Evolutionary conservation across 2,888 invertebrate species (phyloP), one percentile per base, ranked within the genome.

Genomic region (Drepana falcataria): DNA sequence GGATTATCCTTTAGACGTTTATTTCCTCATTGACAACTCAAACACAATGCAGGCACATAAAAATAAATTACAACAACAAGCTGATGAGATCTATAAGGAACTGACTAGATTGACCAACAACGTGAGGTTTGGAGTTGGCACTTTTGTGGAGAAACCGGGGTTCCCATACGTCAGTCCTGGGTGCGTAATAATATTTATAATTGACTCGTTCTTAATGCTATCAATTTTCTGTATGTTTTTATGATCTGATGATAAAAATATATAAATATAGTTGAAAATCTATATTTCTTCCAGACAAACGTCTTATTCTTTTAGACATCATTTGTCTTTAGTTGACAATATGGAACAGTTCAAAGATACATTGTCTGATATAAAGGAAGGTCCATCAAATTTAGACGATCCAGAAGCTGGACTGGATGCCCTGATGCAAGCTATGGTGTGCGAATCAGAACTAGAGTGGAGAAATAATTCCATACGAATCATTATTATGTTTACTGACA

Each of bases 331-430:
- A 55, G 94, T 93, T 4, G 76, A 85, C 0, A 81, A 96, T 61
- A 91, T 93, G 21, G 56, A 71, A 0, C 64, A 60, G 48, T 93
- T 93, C 60, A 49, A 49, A 33, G 0, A 53, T 0, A 53, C 7
- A 3, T 60, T 79, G 4, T 5, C 35, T 0, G 33, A 47, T 0
- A 59, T 64, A 41, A 41, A 51, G 1, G 68, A 83, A 58, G 92
- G 59, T 6, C 9, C 44, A 78, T 90, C 59, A 59, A 94, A 94
- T 83, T 81, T 95, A 59, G 95, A 96, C 69, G 86, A 92, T 2
- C 95, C 95, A 0, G 97, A 97, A 85, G 96, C 96, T 33, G 96
- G 96, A 2, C 93, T 98, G 51, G 97, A 98, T 78, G 97, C 95
- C 6, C 85, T 97, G 49, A 96, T 98, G 94, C 97, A 97, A 84